These are phyloP conservation scores for Holacanthella duospinosa DNA, from an alignment of 2,888 invertebrate genomes.

Conservation along the genomic window DNA sequence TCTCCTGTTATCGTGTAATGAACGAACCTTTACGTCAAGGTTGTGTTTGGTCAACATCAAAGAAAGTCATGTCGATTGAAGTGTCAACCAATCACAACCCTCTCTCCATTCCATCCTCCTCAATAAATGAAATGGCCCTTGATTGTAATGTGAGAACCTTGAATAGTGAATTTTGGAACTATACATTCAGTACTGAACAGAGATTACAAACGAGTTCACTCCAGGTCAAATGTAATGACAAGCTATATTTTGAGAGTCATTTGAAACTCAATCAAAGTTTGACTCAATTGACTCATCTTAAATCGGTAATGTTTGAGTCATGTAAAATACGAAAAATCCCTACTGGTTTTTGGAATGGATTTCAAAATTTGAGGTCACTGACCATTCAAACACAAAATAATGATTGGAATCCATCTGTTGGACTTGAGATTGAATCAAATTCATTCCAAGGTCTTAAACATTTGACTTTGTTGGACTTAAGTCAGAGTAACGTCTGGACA, in stretches of 20 bases:
- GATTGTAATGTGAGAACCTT: constrained; percentile 70
- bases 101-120: not conserved
- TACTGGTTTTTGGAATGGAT: constrained; percentile 19
- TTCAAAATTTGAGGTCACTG: constrained; percentile 50
- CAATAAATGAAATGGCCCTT: constrained; percentile 44
- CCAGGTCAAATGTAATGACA: constrained; percentile 64
- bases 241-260: constrained; percentile 66
- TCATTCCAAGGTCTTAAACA: constrained; percentile 61
- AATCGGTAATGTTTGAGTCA: constrained; percentile 38
- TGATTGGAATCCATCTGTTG: constrained; percentile 65
- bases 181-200: constrained; percentile 47
- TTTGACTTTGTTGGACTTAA: constrained; percentile 62
- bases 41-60: not conserved
- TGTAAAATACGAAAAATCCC: constrained; percentile 41
- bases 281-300: constrained; percentile 39
- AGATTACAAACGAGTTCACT: constrained; percentile 42
- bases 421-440: constrained; percentile 61
- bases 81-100: not conserved
- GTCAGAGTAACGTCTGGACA: constrained; percentile 66
- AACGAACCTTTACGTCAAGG: not conserved
- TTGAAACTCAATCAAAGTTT: constrained; percentile 50
- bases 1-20: not conserved
- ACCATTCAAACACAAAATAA: constrained; percentile 72
- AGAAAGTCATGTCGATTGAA: not conserved
- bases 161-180: constrained; percentile 74